Base-by-base conservation (phyloP, 2,888 invertebrate genomes). In the Eilema sororculum region DNA sequence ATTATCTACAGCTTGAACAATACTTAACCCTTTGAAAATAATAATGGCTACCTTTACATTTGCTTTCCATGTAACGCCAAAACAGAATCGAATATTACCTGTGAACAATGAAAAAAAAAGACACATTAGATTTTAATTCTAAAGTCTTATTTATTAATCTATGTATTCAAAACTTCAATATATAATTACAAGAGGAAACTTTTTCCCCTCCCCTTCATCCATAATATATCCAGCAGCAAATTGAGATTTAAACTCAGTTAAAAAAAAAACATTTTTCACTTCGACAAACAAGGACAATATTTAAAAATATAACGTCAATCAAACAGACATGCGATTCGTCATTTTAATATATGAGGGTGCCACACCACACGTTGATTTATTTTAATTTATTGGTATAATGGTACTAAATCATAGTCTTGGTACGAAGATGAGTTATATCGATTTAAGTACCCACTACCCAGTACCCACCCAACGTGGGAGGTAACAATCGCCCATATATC, bases 31-130 rank as follows among this genome's bases (percentile, higher is more conserved):
- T 79, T 76, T 71, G 79, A 72, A 33, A 69, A 71, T 69, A 69
- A 73, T 69, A 74, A 70, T 68, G 28, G 62, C 64, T 58, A 65
- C 78, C 79, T 78, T 79, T 74, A 72, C 72, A 70, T 79, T 76
- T 80, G 64, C 65, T 74, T 65, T 33, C 67, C 33, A 30, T 10
- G 65, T 69, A 67, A 33, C 58, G 62, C 59, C 69, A 67, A 69
- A 62, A 59, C 59, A 69, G 52, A 60, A 72, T 61, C 75, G 69
- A 73, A 79, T 80, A 78, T 83, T 87, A 87, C 87, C 87, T 86
- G 87, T 71, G 73, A 81, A 85, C 82, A 87, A 87, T 78, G 76
- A 78, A 78, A 67, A 78, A 78, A 67, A 58, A 4, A 58, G 13
- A 58, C 52, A 58, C 3, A 13, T 58, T 58, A 58, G 25, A 58